phyloP scores from a whole-genome alignment of 2,113 vertebrate species.

The Axis porcinus region DNA sequence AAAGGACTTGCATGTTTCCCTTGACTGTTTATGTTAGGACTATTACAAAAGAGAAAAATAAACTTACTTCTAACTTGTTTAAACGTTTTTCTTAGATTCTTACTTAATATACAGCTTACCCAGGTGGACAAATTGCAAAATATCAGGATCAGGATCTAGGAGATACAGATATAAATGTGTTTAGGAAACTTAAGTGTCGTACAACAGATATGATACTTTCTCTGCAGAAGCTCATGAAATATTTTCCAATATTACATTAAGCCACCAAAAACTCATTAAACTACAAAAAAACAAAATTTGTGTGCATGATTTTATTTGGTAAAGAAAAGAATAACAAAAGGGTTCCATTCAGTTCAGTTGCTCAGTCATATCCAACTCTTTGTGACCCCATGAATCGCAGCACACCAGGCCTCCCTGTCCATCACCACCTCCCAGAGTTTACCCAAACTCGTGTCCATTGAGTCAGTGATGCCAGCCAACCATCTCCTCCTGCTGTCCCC shows the following conservation, averaged over 20 bases:
- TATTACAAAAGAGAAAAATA: neutral
- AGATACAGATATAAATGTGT: neutral
- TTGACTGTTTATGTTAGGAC: neutral
- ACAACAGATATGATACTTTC: neutral
- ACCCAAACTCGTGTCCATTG: neutral
- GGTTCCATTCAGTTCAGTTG: neutral
- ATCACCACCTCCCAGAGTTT: neutral
- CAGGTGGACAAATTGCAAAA: neutral
- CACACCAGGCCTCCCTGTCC: neutral
- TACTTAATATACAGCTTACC: neutral
- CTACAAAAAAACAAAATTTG: neutral
- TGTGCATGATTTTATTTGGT: neutral
- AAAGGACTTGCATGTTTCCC: neutral
- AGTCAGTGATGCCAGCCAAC: neutral
- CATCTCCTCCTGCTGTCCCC: neutral
- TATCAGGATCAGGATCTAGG: neutral
- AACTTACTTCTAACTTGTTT: neutral
- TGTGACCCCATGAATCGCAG: neutral
- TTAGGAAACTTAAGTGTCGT: neutral
- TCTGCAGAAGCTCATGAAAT: neutral
- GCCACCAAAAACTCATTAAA: neutral
- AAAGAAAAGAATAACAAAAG: neutral
- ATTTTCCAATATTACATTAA: neutral
- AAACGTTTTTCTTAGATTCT: neutral
- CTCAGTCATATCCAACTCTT: neutral